Conservation (phyloP, 2,888 invertebrate genomes). For the Trachelus tabidus region DNA sequence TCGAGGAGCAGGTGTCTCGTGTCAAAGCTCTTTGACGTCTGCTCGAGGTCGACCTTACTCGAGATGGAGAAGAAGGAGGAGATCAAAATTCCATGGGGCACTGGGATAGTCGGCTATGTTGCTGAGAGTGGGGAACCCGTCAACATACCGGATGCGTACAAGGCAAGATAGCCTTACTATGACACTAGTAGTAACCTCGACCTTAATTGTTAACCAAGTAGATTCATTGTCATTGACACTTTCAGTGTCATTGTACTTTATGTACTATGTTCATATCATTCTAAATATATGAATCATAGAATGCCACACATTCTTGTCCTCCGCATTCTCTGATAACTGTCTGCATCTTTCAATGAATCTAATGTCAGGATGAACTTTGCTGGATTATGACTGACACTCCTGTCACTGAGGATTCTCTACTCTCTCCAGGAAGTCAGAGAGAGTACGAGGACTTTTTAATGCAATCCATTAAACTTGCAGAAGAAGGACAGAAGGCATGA, state of each 20-base stretch:
- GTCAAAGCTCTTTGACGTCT: slow-evolving; percentile 95
- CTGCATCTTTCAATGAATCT: neutral
- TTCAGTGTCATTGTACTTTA: neutral
- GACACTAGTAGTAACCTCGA: slow-evolving; percentile 1
- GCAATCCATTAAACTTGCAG: too few relatives aligned
- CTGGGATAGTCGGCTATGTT: slow-evolving; percentile 94
- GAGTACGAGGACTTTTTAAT: too few relatives aligned
- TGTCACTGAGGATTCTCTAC: neutral
- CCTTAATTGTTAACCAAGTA: neutral
- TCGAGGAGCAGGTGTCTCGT: slow-evolving; percentile 79
- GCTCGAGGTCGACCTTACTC: slow-evolving; percentile 89
- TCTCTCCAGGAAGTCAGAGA: neutral
- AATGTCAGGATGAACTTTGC: neutral
- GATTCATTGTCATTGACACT: neutral
- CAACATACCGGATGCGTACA: slow-evolving; percentile 95
- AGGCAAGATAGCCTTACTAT: slow-evolving; percentile 69
- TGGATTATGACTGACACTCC: neutral
- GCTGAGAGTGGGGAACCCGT: slow-evolving; percentile 93
- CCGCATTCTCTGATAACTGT: neutral
- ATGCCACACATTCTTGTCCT: neutral
- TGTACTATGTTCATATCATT: neutral
- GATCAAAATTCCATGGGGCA: slow-evolving; percentile 94
- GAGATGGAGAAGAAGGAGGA: slow-evolving; percentile 94
- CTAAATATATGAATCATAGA: neutral
- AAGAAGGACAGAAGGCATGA: neutral